Base-by-base conservation (phyloP, 2,113 vertebrate genomes). In the Gobiocypris rarus region DNA sequence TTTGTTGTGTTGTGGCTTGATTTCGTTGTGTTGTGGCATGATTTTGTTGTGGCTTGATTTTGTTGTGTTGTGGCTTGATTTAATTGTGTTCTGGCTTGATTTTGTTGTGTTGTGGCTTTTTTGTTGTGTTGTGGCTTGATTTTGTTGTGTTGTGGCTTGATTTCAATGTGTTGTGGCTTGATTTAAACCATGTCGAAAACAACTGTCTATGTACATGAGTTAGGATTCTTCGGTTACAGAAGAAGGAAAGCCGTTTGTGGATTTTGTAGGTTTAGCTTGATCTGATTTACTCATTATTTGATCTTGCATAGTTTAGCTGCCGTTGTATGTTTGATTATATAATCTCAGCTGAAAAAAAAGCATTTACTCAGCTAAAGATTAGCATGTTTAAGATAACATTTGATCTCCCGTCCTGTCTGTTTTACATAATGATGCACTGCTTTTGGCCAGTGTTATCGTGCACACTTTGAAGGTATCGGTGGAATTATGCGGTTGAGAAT, bases 381-480 rank as follows among this genome's bases (percentile, higher is more conserved):
- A 83, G 61, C n/a, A 10, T 80, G 87, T 88, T 89, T 86, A 24
- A 73, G 85, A 84, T 56, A 84, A 85, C 61, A 26, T 76, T 86
- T 85, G 58, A 87, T 81, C 81, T n/a, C 2, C 43, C 38, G 70
- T 56, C 54, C 54, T 75, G 80, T 34, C 45, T 67, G 45, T 88
- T 90, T 90, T 86, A 89, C 87, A 90, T 83, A 82, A 86, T 63
- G 58, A 73, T 34, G 34, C 50, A 22, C 3, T 26, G 15, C 76
- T 79, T 85, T 80, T 79, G 38, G 61, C 65, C 71, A 24, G 74
- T 43, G 81, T 48, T 28, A 43, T 83, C 83, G 58, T 22, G 9
- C 75, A 58, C 4, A 41, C 88, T 92, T 91, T 89, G 85, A 90
- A 90, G 89, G 70, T 88, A 91, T 89, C 84, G 61, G 41, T 83